Base-by-base conservation (phyloP, 2,797 vertebrate genomes). In the Eulemur coronatus region DNA sequence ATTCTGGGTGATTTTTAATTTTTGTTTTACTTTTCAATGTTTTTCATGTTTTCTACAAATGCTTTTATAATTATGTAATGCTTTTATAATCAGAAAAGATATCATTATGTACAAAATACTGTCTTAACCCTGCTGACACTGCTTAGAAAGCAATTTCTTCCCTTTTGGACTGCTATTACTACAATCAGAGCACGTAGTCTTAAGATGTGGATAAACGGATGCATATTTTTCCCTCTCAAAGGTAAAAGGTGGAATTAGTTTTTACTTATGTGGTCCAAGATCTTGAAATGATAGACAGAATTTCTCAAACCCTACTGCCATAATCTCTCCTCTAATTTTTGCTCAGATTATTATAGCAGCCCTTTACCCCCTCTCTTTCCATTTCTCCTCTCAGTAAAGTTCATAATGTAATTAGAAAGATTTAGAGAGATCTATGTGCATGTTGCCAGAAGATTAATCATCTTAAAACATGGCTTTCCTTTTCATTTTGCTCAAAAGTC, bases 371-470 rank as follows among this genome's bases (percentile, higher is more conserved):
- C 69, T 88, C 33, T 80, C 28, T 91, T 79, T 76, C 35, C 69
- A 30, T 52, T 70, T 85, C 73, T 89, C 63, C 14, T 11, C 10
- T 81, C 30, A 61, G 41, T 61, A 76, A 9, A 80, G 79, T 65
- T 26, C 57, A 80, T 85, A 89, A 43, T 82, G 26, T 89, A 72
- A 59, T 82, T 78, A 78, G 69, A 81, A 89, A 57, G 59, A 43
- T 81, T 89, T 82, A 78, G 33, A 48, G 35, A 82, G 28, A 82
- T 12, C 65, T 82, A 43, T 10, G 7, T 63, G 38, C 15, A 0
- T 76, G 41, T 69, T 78, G 46, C 96, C 73, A 63, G 67, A 89
- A 89, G 61, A 76, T 81, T 84, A 81, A 72, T 89, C 55, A 84
- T 73, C 81, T 79, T 93, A 69, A 73, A 95, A 63, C 90, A 63